Base-by-base conservation (phyloP, 37 sponge, comb jelly and placozoan species). In the Crambe crambe region DNA sequence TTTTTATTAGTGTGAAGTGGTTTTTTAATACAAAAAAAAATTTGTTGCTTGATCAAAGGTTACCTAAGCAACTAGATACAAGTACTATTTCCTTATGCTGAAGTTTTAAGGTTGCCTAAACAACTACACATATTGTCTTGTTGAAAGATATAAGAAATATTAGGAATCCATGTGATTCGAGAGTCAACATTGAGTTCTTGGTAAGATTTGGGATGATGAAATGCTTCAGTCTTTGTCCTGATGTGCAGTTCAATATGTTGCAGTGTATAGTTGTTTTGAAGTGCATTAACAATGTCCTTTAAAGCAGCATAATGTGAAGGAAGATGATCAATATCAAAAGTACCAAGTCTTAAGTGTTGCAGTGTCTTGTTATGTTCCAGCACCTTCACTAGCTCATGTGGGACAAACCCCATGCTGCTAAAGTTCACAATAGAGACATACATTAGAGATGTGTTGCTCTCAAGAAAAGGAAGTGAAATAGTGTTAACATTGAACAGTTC, bases 301-400 rank as follows among this genome's bases (percentile, higher is more conserved):
- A 23, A 8, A 8, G 5, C 31, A 62, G 30, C 6, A 18, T 23
- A 23, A 18, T 27, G 6, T 18, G 6, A 20, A 62, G 63, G 63
- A 47, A 47, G 51, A 15, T n/a, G n/a, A 15, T 47, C 12, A n/a
- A n/a, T n/a, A n/a, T n/a, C n/a, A 47, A 47, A 47, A 15, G 12
- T 6, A 47, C 10, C 12, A 15, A 47, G 6, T 27, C 17, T 30
- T 8, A 62, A 18, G 6, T 62, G 6, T 27, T 27, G 26, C 12
- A 62, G 26, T 62, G 63, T 62, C 63, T 62, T 62, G 63, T 62
- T 62, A 8, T 62, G 30, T 62, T 62, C 30, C 63, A 62, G 63
- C 15, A 27, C 25, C 63, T 62, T 27, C 6, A 27, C 63, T 23
- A 54, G 17, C n/a, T n/a, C n/a, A n/a, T n/a, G n/a, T n/a, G n/a